Base-by-base conservation (phyloP, 2,113 vertebrate species). In the Pachyramphus minor region DNA sequence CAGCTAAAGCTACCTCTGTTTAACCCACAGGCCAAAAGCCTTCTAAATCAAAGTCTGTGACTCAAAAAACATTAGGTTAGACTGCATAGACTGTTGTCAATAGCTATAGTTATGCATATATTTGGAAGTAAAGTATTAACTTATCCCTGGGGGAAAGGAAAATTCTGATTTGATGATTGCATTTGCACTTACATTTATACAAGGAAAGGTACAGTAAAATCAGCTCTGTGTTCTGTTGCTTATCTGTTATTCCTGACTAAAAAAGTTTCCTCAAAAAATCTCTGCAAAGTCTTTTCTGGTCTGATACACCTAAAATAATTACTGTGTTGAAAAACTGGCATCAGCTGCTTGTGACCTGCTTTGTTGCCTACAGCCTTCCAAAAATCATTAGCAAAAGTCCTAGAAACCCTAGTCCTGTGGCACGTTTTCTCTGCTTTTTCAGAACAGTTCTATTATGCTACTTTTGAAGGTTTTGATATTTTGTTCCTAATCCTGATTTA, bases 401-500 rank as follows among this genome's bases (percentile, higher is more conserved):
- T 63, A 86, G 41, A 91, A 89, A 87, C 20, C 13, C 35, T 17
- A 44, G 53, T 44, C 53, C 19, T 33, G 12, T 62, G 39, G 45
- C 13, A 12, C 15, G 28, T 79, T 81, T 89, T 91, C 41, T 87
- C 66, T 85, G 18, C 56, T 58, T 81, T 86, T 73, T 72, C 74
- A 94, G 77, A 78, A 78, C 39, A 92, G 63, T 79, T 89, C 75
- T 52, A 92, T 90, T 87, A 76, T 21, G 33, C 45, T 53, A 76
- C 53, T 68, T 72, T 35, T 72, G 30, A 92, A 92, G 35, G 84
- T 53, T 85, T 94, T 41, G 7, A 27, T 92, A 84, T 94, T 95
- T 91, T 83, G 53, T 83, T 95, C 85, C 80, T 86, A 45, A 90
- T 35, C 74, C 78, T 88, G 77, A 95, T 95, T 96, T 97, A 96